phyloP scores from a whole-genome alignment of 2,888 invertebrate genomes.

The Eupsilia transversa region DNA sequence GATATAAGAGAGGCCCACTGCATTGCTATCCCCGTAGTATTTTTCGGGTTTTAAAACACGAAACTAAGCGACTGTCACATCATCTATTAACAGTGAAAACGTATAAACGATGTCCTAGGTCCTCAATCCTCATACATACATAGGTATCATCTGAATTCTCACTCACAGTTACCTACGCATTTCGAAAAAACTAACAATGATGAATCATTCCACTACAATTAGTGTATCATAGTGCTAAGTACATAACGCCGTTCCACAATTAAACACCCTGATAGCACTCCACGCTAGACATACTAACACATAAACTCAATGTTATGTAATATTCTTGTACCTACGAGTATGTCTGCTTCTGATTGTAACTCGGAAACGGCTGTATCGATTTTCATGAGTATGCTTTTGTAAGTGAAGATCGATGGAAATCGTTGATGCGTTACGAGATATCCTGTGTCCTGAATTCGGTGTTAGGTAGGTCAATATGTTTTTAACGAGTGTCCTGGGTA shows the following conservation, averaged over 20 bases:
- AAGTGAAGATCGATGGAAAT: constrained; percentile 1
- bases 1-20: too few species aligned
- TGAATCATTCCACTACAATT: constrained; percentile 34
- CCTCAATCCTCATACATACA: neutral
- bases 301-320: neutral
- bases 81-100: neutral
- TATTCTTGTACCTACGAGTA: constrained; percentile 29
- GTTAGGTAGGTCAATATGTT: constrained; percentile 12
- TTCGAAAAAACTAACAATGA: constrained; percentile 2
- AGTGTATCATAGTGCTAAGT: constrained; percentile 17
- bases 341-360: constrained; percentile 12
- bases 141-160: neutral
- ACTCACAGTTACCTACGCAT: neutral
- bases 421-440: neutral
- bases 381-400: constrained; percentile 2
- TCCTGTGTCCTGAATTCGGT: neutral
- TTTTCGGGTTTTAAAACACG: too few species aligned
- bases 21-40: too few species aligned
- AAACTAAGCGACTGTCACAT: too few species aligned
- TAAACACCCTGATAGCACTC: constrained; percentile 37
- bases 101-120: neutral
- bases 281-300: constrained; percentile 3
- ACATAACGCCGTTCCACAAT: constrained; percentile 27
- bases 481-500: neutral
- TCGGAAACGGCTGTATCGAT: constrained; percentile 15